A percentile compares a stretch with the other conserved stretches of the same genome.
Evolutionary conservation across 1,140 invertebrate species (phyloP).

Genomic region (Neodiprion pinetum): DNA sequence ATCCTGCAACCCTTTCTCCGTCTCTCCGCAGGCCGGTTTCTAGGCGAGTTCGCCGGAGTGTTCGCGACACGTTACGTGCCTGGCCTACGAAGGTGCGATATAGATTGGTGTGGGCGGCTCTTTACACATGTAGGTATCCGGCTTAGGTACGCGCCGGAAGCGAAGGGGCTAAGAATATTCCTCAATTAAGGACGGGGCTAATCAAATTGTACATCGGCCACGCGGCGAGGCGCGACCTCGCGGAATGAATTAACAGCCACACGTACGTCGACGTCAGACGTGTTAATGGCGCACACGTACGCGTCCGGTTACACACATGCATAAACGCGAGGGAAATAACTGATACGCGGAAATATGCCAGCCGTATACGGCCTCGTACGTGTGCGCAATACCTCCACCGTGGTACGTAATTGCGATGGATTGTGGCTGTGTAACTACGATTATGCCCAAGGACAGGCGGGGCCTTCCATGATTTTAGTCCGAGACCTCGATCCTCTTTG

Average conservation of each 20-base stretch:
- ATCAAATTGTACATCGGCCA: not conserved
- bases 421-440: no score
- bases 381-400: not conserved
- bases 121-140: not conserved
- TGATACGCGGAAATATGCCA: not conserved
- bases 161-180: slow-evolving; percentile 2
- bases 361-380: not conserved
- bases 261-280: not conserved
- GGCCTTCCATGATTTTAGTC: no score
- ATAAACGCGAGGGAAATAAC: no score
- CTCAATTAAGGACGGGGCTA: not conserved
- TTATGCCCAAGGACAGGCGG: no score
- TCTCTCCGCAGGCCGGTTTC: no score
- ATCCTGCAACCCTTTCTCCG: no score
- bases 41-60: no score
- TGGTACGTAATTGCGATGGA: not conserved
- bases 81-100: not conserved
- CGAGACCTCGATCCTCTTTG: no score
- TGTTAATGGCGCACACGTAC: no score
- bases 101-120: no score
- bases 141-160: not conserved
- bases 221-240: not conserved
- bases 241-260: not conserved
- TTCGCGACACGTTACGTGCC: not conserved
- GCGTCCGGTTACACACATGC: no score